Evolutionary conservation across 2,888 invertebrate genomes (phyloP).

Genomic region (Scelioninae gen. 1): DNA sequence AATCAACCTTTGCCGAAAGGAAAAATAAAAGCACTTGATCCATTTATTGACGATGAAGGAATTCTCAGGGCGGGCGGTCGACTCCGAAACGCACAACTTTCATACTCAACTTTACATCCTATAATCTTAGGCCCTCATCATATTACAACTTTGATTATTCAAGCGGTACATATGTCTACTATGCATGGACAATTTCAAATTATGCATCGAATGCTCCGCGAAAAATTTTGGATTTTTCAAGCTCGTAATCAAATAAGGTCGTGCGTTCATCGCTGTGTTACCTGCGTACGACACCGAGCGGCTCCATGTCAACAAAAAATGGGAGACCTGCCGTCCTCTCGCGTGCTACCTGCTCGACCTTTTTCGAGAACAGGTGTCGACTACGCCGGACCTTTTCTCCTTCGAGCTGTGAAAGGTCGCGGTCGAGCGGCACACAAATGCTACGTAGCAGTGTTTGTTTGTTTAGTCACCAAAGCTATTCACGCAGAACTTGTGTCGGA

Average conservation of each 20-base stretch:
- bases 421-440: background rate
- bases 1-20: background rate
- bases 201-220: conserved; percentile 40
- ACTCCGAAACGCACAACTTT: background rate
- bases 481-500: conserved; percentile 13
- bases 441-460: conserved; percentile 12
- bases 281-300: conserved; percentile 30
- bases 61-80: background rate
- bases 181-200: conserved; percentile 26
- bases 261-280: conserved; percentile 26
- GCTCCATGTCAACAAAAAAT: conserved; percentile 1
- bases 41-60: background rate
- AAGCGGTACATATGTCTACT: background rate
- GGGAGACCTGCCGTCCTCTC: conserved; percentile 1
- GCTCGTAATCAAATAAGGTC: conserved; percentile 8
- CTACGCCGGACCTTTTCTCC: conserved; percentile 9
- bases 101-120: background rate
- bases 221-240: conserved; percentile 51
- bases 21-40: background rate
- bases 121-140: background rate
- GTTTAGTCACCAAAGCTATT: conserved; percentile 2
- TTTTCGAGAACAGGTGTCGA: conserved; percentile 7
- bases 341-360: background rate
- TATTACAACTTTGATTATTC: background rate
- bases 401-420: background rate